These are phyloP conservation scores for Aratinga solstitialis DNA, from an alignment of 2,797 vertebrate genomes.

Conservation along the genomic window DNA sequence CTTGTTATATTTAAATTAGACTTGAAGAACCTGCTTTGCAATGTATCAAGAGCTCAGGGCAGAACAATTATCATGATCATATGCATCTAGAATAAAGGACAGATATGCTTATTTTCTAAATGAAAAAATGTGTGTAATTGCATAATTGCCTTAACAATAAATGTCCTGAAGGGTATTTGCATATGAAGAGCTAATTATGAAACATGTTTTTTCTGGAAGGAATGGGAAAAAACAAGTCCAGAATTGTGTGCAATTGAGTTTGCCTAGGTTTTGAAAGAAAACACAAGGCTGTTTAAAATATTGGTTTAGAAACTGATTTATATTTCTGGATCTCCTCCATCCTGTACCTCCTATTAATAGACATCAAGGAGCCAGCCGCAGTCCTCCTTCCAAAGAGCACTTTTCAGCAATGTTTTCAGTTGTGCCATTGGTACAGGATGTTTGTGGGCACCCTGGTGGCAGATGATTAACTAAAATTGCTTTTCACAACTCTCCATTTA, in stretches of 20 bases:
- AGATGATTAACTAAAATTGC: background rate
- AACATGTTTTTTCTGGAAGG: background rate
- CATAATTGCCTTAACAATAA: constrained; percentile 18
- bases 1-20: constrained; percentile 36
- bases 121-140: background rate
- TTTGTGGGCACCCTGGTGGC: background rate
- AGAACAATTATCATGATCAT: background rate
- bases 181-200: background rate
- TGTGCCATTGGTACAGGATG: background rate
- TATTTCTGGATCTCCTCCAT: background rate
- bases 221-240: background rate
- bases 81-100: background rate
- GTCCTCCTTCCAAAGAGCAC: background rate
- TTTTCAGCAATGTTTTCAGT: background rate
- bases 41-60: background rate
- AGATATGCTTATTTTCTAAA: background rate
- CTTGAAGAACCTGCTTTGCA: background rate
- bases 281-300: background rate
- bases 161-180: background rate
- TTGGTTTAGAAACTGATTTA: background rate
- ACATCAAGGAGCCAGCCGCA: background rate
- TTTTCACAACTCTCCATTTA: background rate
- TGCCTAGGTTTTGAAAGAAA: background rate
- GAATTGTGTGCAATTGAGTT: background rate
- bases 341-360: background rate